A percentile compares a stretch with the other conserved stretches of the same genome.
Evolutionary conservation across 2,797 vertebrate genomes (phyloP).

Genomic region (Alcedo quadribrachys): DNA sequence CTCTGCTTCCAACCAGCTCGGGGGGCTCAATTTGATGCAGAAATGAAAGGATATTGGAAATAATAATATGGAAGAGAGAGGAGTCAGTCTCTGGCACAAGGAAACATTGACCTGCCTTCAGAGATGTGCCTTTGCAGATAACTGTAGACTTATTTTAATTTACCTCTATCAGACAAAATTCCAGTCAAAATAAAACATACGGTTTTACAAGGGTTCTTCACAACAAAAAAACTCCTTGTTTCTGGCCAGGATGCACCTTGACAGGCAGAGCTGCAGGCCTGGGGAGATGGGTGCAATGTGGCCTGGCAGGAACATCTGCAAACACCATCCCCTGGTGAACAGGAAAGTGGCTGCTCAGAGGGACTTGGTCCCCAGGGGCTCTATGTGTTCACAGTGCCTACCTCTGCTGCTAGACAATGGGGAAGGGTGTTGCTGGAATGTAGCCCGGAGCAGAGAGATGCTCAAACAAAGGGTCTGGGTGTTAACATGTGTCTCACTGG

Average conservation of each 20-base stretch:
- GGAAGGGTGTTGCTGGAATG: too few species aligned
- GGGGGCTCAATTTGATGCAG: background rate
- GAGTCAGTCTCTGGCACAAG: background rate
- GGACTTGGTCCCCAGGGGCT: too few species aligned
- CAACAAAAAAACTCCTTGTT: background rate
- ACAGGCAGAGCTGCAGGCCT: too few species aligned
- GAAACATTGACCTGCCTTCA: background rate
- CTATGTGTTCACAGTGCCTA: too few species aligned
- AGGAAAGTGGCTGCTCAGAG: too few species aligned
- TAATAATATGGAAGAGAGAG: background rate
- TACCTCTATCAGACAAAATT: background rate
- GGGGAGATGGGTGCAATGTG: too few species aligned
- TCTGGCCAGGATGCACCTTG: too few species aligned
- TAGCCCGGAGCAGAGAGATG: too few species aligned
- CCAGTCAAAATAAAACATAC: background rate
- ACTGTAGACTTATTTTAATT: background rate
- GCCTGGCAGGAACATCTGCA: too few species aligned
- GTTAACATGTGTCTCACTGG: constrained; percentile 29
- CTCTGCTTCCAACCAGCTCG: background rate
- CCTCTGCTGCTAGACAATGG: too few species aligned
- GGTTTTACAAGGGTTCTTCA: background rate
- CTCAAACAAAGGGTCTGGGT: constrained; percentile 30
- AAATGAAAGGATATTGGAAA: background rate
- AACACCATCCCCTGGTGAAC: too few species aligned
- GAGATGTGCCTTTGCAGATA: background rate